Conservation (phyloP, 2,797 vertebrate species). For the Galagoides demidoff region DNA sequence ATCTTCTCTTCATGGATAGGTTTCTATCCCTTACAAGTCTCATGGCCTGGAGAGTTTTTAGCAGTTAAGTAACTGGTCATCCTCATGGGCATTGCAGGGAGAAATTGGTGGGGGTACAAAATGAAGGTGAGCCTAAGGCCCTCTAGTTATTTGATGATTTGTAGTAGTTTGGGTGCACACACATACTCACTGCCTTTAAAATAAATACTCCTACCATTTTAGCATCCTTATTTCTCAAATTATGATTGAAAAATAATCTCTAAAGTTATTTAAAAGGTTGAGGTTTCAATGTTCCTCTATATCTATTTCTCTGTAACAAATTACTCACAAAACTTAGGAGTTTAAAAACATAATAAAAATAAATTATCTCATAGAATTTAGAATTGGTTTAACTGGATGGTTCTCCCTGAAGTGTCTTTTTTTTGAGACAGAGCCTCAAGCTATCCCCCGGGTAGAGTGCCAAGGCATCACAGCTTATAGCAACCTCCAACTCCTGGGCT, state of each 20-base stretch:
- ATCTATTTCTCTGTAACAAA: slow-evolving; percentile 12
- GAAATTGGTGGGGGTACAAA: not conserved
- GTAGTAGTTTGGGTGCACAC: not conserved
- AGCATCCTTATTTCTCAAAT: not conserved
- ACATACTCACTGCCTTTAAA: not conserved
- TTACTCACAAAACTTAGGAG: not conserved
- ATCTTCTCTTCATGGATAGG: not conserved
- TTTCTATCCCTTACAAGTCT: not conserved
- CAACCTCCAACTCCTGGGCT: no score
- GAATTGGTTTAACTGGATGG: not conserved
- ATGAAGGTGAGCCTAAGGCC: not conserved
- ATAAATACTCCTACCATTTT: not conserved
- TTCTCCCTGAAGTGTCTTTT: no score
- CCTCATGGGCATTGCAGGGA: not conserved
- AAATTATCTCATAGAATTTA: not conserved
- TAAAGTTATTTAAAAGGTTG: not conserved
- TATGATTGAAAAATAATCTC: slow-evolving; percentile 14
- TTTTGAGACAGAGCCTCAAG: no score
- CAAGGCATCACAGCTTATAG: no score
- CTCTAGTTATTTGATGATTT: not conserved
- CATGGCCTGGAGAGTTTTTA: not conserved
- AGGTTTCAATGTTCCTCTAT: not conserved
- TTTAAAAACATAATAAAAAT: slow-evolving; percentile 29
- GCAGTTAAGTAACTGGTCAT: not conserved
- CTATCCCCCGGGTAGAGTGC: no score